Evolutionary conservation across 2,113 vertebrate species (phyloP).

Genomic region (Cottus gobio): DNA sequence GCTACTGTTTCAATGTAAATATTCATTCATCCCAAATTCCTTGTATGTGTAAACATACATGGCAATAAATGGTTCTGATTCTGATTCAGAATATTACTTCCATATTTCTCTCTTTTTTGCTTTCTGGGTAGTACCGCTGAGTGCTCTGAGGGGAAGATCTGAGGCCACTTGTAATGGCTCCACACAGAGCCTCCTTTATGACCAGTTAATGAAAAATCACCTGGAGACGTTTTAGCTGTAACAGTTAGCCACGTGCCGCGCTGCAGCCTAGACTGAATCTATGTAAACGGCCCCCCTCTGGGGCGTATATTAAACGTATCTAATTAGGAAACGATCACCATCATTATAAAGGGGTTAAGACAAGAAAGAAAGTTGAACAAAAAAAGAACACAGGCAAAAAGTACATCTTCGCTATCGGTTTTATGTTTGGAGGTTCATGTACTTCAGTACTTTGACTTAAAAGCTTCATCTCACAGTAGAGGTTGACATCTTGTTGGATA

Average conservation of each 20-base stretch:
- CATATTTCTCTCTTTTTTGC: constrained; percentile 14
- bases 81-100: constrained; percentile 2
- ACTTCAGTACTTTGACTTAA: constrained; percentile 46
- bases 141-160: constrained; percentile 35
- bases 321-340: constrained; percentile 68
- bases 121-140: constrained; percentile 6
- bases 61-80: too few species aligned
- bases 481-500: constrained; percentile 41
- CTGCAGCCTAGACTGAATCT: constrained; percentile 60
- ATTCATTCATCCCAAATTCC: too few species aligned
- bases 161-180: constrained; percentile 49
- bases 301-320: constrained; percentile 72
- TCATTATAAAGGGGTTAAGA: constrained; percentile 35
- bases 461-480: constrained; percentile 31
- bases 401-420: constrained; percentile 33
- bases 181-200: constrained; percentile 65
- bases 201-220: constrained; percentile 77
- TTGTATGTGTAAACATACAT: too few species aligned
- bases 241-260: constrained; percentile 70
- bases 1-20: too few species aligned
- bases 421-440: constrained; percentile 36
- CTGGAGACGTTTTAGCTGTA: constrained; percentile 57
- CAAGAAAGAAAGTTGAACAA: constrained; percentile 2
- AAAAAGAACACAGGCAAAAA: constrained; percentile 27
- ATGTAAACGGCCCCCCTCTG: constrained; percentile 54